These are phyloP conservation scores for Microctonus brassicae DNA, from an alignment of 2,888 invertebrate genomes.

Conservation along the genomic window DNA sequence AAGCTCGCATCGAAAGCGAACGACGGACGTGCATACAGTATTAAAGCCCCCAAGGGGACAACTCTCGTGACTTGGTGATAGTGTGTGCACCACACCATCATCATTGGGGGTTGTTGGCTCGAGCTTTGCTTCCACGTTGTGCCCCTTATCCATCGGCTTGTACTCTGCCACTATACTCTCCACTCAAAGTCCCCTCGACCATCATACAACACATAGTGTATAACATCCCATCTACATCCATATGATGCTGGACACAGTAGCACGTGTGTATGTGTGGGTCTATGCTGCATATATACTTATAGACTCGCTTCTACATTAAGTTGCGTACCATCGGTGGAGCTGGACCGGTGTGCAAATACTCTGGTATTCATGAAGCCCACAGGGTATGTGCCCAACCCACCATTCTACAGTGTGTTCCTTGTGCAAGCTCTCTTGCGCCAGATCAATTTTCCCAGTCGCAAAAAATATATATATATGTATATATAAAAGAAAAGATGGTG, in stretches of 20 bases:
- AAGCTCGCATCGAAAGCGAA: constrained; percentile 57
- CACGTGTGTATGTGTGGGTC: not conserved
- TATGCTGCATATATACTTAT: constrained; percentile 15
- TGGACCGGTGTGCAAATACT: constrained; percentile 62
- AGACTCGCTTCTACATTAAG: not conserved
- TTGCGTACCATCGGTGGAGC: constrained; percentile 42
- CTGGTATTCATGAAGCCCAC: constrained; percentile 65
- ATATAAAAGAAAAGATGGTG: too few species aligned
- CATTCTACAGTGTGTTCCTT: not conserved
- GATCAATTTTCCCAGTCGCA: not conserved
- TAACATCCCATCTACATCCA: too few species aligned
- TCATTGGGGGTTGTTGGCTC: constrained; percentile 28
- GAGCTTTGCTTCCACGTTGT: not conserved
- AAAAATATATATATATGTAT: too few species aligned
- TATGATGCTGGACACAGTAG: too few species aligned
- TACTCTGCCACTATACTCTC: too few species aligned
- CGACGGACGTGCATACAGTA: constrained; percentile 66
- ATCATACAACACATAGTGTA: too few species aligned
- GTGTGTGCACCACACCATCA: constrained; percentile 36
- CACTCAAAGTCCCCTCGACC: too few species aligned
- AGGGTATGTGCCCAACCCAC: constrained; percentile 51
- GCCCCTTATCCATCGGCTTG: not conserved
- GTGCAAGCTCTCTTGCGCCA: not conserved
- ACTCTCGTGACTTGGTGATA: constrained; percentile 50
- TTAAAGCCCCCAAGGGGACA: constrained; percentile 64